These are phyloP conservation scores for Lycocerus yunnanus DNA, from an alignment of 2,888 invertebrate species.

Conservation along the genomic window DNA sequence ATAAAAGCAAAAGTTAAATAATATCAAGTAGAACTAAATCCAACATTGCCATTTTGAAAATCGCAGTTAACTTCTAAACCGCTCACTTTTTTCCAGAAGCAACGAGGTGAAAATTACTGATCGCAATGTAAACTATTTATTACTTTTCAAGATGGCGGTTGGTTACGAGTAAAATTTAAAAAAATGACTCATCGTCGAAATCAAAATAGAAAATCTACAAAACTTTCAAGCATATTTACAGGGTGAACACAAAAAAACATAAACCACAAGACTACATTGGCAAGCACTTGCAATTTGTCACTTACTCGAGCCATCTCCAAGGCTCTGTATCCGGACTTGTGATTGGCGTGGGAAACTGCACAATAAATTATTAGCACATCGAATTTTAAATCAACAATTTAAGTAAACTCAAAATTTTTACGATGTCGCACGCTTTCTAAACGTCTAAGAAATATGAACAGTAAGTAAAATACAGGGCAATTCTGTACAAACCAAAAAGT, in stretches of 20 bases:
- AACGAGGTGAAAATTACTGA: no score
- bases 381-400: not conserved
- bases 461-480: not conserved
- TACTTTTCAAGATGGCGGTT: no score
- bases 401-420: not conserved
- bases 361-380: conserved; percentile 42
- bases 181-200: not conserved
- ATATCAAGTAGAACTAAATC: not conserved
- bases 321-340: conserved; percentile 88
- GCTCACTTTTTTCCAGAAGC: no score
- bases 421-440: not conserved
- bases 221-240: not conserved
- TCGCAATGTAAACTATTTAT: no score
- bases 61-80: not conserved
- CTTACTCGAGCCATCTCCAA: conserved; percentile 90
- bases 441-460: not conserved
- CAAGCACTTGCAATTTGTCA: conserved; percentile 51
- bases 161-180: not conserved
- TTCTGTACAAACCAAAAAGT: not conserved
- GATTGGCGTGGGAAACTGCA: conserved; percentile 86
- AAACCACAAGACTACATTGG: conserved; percentile 37
- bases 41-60: not conserved
- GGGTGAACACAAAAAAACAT: conserved; percentile 28
- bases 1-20: not conserved
- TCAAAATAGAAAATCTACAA: not conserved